Percentiles rank a stretch among this genome's conserved stretches.
phyloP scores from a whole-genome alignment of 1,140 invertebrate genomes.

The Episyrphus balteatus region DNA sequence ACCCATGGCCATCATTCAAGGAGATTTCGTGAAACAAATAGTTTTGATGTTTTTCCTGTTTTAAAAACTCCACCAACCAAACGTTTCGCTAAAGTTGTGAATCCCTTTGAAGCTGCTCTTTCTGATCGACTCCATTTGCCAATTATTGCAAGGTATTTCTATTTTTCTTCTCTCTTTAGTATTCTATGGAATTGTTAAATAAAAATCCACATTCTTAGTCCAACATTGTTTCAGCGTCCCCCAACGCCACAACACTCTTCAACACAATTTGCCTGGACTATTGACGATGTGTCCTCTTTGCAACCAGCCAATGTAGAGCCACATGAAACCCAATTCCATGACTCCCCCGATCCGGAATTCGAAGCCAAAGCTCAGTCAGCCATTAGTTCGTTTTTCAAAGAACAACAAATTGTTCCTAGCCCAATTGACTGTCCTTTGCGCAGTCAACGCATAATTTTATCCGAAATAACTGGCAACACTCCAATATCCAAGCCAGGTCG shows the following conservation, averaged over 20 bases:
- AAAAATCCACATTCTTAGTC: constrained; percentile 15
- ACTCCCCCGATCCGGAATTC: constrained; percentile 39
- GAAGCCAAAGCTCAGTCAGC: constrained; percentile 42
- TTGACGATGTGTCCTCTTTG: constrained; percentile 42
- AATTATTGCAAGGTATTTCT: constrained; percentile 28
- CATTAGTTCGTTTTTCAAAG: constrained; percentile 42
- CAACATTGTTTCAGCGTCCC: constrained; percentile 26
- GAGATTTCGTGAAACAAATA: background rate
- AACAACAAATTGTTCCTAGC: constrained; percentile 43
- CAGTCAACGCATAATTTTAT: constrained; percentile 28
- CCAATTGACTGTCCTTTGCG: constrained; percentile 35
- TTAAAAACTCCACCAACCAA: constrained; percentile 27
- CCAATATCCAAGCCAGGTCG: constrained; percentile 22
- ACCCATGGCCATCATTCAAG: background rate
- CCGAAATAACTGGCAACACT: constrained; percentile 18
- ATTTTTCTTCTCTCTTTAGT: background rate
- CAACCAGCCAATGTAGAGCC: constrained; percentile 45
- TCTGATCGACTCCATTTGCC: constrained; percentile 31
- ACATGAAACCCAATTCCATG: constrained; percentile 38
- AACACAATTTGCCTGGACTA: constrained; percentile 41
- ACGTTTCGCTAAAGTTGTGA: constrained; percentile 24
- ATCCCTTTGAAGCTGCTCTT: constrained; percentile 29
- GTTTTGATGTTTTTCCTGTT: background rate
- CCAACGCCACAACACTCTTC: constrained; percentile 35
- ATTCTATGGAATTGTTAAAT: background rate